Percentiles rank a stretch among this genome's conserved stretches.
phyloP scores from a whole-genome alignment of 2,113 vertebrate genomes.

The Corythaeola cristata region DNA sequence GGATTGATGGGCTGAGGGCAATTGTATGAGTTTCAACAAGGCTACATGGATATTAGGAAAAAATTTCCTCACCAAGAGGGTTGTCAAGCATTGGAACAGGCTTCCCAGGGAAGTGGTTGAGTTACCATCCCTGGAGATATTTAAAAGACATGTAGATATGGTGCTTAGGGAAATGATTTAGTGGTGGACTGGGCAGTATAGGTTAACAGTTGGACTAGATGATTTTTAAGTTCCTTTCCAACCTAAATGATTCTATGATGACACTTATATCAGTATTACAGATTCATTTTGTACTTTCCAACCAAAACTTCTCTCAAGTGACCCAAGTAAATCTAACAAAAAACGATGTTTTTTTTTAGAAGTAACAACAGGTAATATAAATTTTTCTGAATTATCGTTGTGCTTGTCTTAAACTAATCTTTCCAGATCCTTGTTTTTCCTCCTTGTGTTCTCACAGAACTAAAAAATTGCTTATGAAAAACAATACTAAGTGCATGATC shows the following conservation, averaged over 20 bases:
- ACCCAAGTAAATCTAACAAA: not conserved
- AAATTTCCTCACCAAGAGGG: too few species aligned
- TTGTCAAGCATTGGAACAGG: too few species aligned
- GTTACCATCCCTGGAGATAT: too few species aligned
- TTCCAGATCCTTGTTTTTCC: not conserved
- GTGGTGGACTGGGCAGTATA: too few species aligned
- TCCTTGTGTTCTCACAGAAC: not conserved
- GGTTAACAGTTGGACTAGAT: too few species aligned
- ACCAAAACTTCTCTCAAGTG: not conserved
- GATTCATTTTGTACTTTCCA: not conserved
- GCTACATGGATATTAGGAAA: too few species aligned
- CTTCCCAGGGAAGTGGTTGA: too few species aligned
- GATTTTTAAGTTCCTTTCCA: too few species aligned
- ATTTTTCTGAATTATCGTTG: not conserved
- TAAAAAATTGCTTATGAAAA: not conserved
- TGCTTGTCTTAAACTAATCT: not conserved
- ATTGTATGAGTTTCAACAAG: too few species aligned
- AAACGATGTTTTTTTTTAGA: not conserved
- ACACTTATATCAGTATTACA: not conserved
- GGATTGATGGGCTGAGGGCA: too few species aligned
- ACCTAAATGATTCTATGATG: not conserved
- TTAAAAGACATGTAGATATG: too few species aligned
- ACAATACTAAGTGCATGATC: not conserved
- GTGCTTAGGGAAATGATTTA: too few species aligned
- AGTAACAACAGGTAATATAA: not conserved